phyloP scores from a whole-genome alignment of 2,113 vertebrate genomes.

The Cryptotis parvus region DNA sequence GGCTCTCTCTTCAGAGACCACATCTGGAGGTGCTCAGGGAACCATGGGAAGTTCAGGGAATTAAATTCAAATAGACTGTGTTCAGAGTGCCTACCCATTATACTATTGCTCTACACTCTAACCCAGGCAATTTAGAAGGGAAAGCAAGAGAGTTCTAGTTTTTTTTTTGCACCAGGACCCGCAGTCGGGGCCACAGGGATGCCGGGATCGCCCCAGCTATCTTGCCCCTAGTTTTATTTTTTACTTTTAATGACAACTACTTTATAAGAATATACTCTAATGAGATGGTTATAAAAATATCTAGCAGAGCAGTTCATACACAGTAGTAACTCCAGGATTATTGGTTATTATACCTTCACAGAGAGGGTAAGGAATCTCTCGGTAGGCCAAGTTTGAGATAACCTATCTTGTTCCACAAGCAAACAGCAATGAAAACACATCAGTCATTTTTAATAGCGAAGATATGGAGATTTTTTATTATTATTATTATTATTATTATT shows the following conservation, averaged over 20 bases:
- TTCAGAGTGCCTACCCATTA: too few species aligned
- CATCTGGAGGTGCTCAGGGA: too few species aligned
- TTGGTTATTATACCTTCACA: background rate
- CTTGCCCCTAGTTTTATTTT: too few species aligned
- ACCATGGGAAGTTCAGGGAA: too few species aligned
- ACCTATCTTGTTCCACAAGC: background rate
- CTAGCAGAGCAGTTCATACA: background rate
- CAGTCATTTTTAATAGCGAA: background rate
- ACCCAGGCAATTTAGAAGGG: background rate
- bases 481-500: too few species aligned
- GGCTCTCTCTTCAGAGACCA: too few species aligned
- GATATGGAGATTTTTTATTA: too few species aligned
- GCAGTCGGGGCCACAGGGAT: too few species aligned
- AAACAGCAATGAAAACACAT: constrained; percentile 29
- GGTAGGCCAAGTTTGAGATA: background rate
- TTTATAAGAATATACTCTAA: background rate
- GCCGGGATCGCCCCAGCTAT: too few species aligned
- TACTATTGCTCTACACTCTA: too few species aligned
- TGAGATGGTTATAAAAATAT: background rate
- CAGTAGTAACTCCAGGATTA: background rate
- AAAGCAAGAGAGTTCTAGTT: background rate
- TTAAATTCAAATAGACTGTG: too few species aligned
- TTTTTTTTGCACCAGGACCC: too few species aligned
- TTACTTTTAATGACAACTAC: background rate
- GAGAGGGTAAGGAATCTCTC: background rate